Evolutionary conservation across 2,888 invertebrate genomes (phyloP), one percentile per base, ranked within the genome.

Genomic region (Baccha elongata): DNA sequence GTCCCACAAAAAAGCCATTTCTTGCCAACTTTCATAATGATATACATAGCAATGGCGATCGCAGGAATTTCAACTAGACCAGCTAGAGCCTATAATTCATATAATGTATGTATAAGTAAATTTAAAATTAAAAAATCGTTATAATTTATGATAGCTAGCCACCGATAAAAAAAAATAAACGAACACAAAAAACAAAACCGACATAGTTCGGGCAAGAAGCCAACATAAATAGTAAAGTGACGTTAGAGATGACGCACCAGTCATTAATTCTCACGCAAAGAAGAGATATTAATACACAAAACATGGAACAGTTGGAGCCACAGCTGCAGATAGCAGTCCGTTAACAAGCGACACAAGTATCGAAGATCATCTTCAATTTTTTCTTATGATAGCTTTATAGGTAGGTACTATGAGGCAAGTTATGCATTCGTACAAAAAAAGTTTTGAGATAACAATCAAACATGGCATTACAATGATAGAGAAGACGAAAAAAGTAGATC

Each of bases 61-160:
- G 96, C 95, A 37, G 96, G 96, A 69, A 96, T 92, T 91, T 96
- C 96, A 15, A 96, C 95, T 44, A 94, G 92, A 58, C 96, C 95
- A 86, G 94, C 92, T 87, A 95, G 91, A 85, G 92, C 91, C 93
- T 93, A 81, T 86, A 68, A 78, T 15, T 29, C 29, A 60, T 29
- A 60, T 44, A 7, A 42, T 29, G 29, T 29, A 44, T 29, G 29
- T 40, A 32, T 10, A 11, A 52, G 35, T 17, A 52, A 44, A 19
- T 46, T 19, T 42, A 15, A 13, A 13, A 44, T 11, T 13, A 10
- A 32, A 50, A n/a, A 32, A 62, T 44, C n/a, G 17, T 37, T 50
- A 7, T 21, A 75, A 74, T 84, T 84, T 74, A 60, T 67, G 32
- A 53, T 44, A 13, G n/a, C 19, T 44, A 53, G 44, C 46, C 21